A percentile compares a stretch with the other conserved stretches of the same genome.
These are phyloP conservation scores for Gallinago media DNA, from an alignment of 2,113 vertebrate genomes.

Conservation along the genomic window DNA sequence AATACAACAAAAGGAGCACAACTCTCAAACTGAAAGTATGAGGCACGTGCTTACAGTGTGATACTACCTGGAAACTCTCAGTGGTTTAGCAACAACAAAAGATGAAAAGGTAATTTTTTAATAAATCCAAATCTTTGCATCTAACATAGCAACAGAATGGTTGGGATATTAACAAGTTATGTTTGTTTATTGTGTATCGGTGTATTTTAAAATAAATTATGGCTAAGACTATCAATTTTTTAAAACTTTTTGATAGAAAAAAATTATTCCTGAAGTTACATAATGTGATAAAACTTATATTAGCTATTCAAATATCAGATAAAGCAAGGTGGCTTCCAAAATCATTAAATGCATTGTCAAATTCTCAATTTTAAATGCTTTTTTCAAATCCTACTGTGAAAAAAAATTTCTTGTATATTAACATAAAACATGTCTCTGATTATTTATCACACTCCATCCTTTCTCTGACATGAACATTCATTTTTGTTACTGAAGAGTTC, in stretches of 20 bases:
- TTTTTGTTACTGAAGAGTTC: constrained; percentile 13
- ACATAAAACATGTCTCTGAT: neutral
- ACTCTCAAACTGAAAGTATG: neutral
- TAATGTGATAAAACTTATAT: neutral
- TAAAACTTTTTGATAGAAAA: neutral
- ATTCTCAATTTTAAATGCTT: neutral
- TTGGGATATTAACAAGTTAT: neutral
- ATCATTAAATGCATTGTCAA: neutral
- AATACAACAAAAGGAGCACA: neutral
- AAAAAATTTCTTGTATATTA: neutral
- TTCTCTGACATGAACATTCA: neutral
- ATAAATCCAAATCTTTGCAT: neutral
- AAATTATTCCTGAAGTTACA: neutral
- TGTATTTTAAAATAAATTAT: neutral
- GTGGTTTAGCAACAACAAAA: constrained; percentile 19
- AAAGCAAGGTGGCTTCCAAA: neutral
- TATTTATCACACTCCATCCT: neutral
- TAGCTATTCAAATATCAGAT: neutral
- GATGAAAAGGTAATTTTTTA: neutral
- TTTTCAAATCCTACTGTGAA: neutral
- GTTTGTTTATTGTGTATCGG: neutral
- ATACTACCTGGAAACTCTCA: constrained; percentile 21
- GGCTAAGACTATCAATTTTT: neutral
- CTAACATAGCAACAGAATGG: neutral
- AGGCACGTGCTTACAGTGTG: neutral